Base-by-base conservation (phyloP, 2,113 vertebrate species). In the Zingel zingel region DNA sequence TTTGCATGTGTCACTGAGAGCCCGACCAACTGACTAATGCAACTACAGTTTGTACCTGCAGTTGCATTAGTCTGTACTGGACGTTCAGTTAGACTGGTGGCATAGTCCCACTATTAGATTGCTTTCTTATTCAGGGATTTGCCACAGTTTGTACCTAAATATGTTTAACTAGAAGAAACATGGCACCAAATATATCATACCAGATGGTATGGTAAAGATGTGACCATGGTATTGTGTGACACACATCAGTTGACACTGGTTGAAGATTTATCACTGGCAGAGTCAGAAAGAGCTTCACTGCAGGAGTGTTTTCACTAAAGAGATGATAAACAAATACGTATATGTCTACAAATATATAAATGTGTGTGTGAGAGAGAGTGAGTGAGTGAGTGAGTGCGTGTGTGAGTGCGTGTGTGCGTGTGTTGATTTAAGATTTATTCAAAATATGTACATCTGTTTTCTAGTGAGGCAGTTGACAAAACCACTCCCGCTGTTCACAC, bases 401-500 rank as follows among this genome's bases (percentile, higher is more conserved):
- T 48, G 16, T 65, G 39, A 50, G 39, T 39, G 13, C n/a, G n/a
- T 58, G 6, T 18, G 4, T 27, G 25, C 54, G 16, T 66, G 45
- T 61, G 30, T 58, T 82, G 63, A 71, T 16, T 74, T 68, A 5
- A 51, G 63, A 59, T 73, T 77, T 39, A 50, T 87, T 14, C 18
- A 0, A 78, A 70, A n/a, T 59, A 3, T 86, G 19, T 74, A 2
- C 83, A 19, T 90, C 23, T 87, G 50, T 19, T 0, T 86, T 88
- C 70, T 86, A 97, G 97, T 65, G 95, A 95, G 74, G 70, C 84
- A 10, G 75, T 82, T 84, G 97, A 97, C 58, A 78, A 93, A 69
- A 5, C 91, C 77, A 84, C 92, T 53, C 92, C 94, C 0, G 2
- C 83, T 19, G 54, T 90, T 48, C 91, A 95, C 6, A 53, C 85